Percentiles rank a stretch among this genome's conserved stretches.
These are phyloP conservation scores for Halocaridina rubra DNA, from an alignment of 2,888 invertebrate species.

Conservation along the genomic window DNA sequence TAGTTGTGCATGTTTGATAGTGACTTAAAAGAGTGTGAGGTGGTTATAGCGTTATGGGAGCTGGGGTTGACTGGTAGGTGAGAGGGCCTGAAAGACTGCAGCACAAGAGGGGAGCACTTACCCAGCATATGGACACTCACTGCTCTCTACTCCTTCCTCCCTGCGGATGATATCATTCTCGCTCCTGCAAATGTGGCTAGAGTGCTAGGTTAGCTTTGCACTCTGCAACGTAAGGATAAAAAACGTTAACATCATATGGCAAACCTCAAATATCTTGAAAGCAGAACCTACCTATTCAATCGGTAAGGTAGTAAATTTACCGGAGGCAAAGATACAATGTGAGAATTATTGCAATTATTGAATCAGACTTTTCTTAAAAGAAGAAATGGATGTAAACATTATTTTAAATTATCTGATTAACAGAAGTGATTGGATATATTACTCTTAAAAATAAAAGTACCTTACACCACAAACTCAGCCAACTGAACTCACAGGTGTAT, in stretches of 20 bases:
- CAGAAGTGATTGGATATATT: too few species aligned
- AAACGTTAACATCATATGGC: conserved; percentile 51
- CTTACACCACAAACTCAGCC: conserved; percentile 23
- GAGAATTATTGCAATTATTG: neutral
- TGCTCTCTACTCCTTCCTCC: conserved; percentile 46
- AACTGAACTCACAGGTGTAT: neutral
- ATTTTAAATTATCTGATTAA: too few species aligned
- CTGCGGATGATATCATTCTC: conserved; percentile 30
- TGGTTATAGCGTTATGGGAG: conserved; percentile 49
- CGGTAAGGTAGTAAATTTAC: conserved; percentile 36
- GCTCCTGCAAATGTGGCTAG: conserved; percentile 63
- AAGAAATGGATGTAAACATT: too few species aligned
- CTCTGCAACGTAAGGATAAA: conserved; percentile 58
- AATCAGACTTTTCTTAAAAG: too few species aligned
- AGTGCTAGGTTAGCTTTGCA: conserved; percentile 63
- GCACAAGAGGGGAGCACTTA: conserved; percentile 52
- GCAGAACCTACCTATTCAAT: conserved; percentile 23
- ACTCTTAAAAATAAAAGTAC: neutral
- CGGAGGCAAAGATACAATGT: conserved; percentile 17
- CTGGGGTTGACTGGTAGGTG: conserved; percentile 37
- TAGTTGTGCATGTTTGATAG: conserved; percentile 54
- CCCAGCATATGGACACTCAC: conserved; percentile 50
- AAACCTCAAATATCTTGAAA: conserved; percentile 31
- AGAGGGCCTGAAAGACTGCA: conserved; percentile 50
- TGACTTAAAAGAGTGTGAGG: conserved; percentile 41